phyloP scores from a whole-genome alignment of 2,888 invertebrate genomes.

The Neelides folsomi region DNA sequence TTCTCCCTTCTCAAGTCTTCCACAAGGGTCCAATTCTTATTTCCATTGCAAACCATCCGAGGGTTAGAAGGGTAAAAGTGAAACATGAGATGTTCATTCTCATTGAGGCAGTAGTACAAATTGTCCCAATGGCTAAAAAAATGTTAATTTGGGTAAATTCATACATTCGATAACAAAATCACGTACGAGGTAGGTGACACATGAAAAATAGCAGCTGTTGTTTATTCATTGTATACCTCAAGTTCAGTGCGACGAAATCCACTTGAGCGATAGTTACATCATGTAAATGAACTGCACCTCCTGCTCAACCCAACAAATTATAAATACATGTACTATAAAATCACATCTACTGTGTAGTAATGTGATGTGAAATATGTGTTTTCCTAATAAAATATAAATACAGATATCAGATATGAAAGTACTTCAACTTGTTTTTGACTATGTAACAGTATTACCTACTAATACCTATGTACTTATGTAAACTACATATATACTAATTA shows the following conservation, averaged over 20 bases:
- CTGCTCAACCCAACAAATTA: constrained; percentile 17
- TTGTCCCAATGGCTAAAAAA: constrained; percentile 21
- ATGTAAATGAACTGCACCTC: constrained; percentile 36
- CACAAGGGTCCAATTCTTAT: constrained; percentile 30
- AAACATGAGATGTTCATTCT: constrained; percentile 23
- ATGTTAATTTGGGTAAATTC: too few relatives aligned
- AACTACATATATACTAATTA: too few relatives aligned
- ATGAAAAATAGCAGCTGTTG: too few relatives aligned
- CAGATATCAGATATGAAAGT: not conserved
- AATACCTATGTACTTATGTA: too few relatives aligned
- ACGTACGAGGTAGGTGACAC: too few relatives aligned
- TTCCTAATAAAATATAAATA: not conserved
- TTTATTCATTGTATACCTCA: constrained; percentile 23
- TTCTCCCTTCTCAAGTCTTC: constrained; percentile 19
- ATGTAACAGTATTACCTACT: too few relatives aligned
- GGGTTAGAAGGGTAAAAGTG: constrained; percentile 31
- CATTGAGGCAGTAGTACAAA: constrained; percentile 34
- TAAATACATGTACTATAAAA: too few relatives aligned
- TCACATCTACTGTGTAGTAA: too few relatives aligned
- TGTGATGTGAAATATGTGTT: not conserved
- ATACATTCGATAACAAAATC: too few relatives aligned
- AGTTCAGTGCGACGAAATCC: constrained; percentile 32
- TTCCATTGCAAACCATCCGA: constrained; percentile 8
- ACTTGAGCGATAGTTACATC: constrained; percentile 33
- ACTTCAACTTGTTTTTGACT: too few relatives aligned